A percentile compares a stretch with the other conserved stretches of the same genome.
Evolutionary conservation across 2,113 vertebrate genomes (phyloP).

Genomic region (human): DNA sequence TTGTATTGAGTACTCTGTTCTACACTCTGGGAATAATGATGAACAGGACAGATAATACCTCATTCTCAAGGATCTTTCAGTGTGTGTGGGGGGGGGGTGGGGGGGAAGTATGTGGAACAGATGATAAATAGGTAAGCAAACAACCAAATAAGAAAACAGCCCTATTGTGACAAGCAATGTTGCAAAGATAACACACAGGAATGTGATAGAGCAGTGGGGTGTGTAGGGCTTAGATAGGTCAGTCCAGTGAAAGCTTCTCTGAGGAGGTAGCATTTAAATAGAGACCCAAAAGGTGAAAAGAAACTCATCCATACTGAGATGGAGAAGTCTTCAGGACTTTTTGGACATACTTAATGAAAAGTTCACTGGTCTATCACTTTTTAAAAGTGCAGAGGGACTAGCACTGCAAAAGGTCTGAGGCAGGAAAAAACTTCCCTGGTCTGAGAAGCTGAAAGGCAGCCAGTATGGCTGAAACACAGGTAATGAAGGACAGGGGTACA

Average conservation of each 20-base stretch:
- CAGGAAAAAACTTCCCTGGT: conserved; percentile 15
- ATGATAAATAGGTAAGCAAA: background rate
- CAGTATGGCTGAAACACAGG: background rate
- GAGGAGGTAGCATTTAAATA: background rate
- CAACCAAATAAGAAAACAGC: conserved; percentile 21
- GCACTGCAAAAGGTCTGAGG: background rate
- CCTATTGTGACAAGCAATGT: background rate
- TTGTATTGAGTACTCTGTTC: background rate
- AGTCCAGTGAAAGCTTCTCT: background rate
- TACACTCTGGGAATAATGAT: background rate
- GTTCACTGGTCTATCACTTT: too few species aligned
- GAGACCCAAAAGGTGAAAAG: background rate
- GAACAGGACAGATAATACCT: background rate
- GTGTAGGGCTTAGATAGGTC: background rate
- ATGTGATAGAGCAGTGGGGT: background rate
- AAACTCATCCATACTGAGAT: background rate
- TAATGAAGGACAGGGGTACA: background rate
- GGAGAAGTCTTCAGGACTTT: background rate
- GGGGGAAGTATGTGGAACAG: background rate
- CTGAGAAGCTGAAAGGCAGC: background rate
- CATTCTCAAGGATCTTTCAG: background rate
- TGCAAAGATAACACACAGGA: conserved; percentile 18
- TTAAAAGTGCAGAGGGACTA: background rate
- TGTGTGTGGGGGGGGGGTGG: background rate
- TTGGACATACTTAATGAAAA: too few species aligned